Percentiles rank a stretch among this genome's conserved stretches.
Evolutionary conservation across 2,113 vertebrate genomes (phyloP).

Genomic region (Calyptommatus sinebrachiatus): DNA sequence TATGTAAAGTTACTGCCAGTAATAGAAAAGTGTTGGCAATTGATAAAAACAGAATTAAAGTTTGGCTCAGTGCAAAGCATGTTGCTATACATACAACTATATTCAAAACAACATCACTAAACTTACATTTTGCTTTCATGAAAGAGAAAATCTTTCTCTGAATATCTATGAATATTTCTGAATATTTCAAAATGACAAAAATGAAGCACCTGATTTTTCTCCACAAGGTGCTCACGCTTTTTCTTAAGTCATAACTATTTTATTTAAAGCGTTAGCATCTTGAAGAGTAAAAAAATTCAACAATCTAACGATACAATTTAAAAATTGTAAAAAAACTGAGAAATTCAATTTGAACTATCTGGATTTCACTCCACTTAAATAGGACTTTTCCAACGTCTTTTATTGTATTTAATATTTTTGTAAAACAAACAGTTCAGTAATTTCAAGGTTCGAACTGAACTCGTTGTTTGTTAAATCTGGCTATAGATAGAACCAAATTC

Average conservation of each 20-base stretch:
- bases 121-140: constrained; percentile 15
- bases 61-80: neutral
- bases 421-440: too few relatives aligned
- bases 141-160: neutral
- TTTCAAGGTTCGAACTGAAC: too few relatives aligned
- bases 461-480: too few relatives aligned
- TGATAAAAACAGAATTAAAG: neutral
- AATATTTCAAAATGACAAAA: constrained; percentile 26
- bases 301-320: too few relatives aligned
- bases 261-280: too few relatives aligned
- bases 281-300: too few relatives aligned
- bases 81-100: constrained; percentile 1
- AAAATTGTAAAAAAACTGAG: neutral
- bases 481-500: too few relatives aligned
- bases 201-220: constrained; percentile 6
- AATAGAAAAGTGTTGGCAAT: too few relatives aligned
- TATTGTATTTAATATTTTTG: too few relatives aligned
- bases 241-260: neutral
- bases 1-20: neutral
- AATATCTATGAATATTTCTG: constrained; percentile 10
- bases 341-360: neutral
- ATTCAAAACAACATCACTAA: constrained; percentile 10
- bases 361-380: too few relatives aligned
- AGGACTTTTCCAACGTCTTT: too few relatives aligned
- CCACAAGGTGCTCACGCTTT: neutral